A percentile compares a stretch with the other conserved stretches of the same genome.
Evolutionary conservation across 2,797 vertebrate genomes (phyloP).

Genomic region (Fundulus diaphanus): DNA sequence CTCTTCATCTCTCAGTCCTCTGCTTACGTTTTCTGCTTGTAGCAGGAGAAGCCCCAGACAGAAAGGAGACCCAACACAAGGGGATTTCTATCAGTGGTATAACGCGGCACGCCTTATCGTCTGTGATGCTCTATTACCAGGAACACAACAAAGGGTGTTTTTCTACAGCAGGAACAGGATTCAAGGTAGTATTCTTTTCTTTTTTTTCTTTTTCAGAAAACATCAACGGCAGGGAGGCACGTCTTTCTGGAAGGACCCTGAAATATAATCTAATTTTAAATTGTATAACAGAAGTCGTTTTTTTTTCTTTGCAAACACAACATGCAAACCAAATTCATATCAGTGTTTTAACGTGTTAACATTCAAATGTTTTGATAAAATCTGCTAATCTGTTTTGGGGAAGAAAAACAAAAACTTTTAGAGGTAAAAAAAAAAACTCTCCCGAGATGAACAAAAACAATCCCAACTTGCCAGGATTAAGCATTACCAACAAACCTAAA

Average conservation of each 20-base stretch:
- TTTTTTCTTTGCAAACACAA: neutral
- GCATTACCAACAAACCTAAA: neutral
- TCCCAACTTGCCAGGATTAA: neutral
- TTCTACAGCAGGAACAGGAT: neutral
- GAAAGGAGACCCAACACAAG: conserved; percentile 17
- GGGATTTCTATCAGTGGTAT: conserved; percentile 38
- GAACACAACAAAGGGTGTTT: conserved; percentile 30
- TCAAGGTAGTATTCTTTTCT: neutral
- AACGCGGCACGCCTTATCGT: conserved; percentile 10
- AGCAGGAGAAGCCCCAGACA: conserved; percentile 15
- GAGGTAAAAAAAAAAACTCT: neutral
- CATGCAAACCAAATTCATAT: neutral
- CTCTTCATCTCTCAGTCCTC: conserved; percentile 21
- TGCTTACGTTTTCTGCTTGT: conserved; percentile 22
- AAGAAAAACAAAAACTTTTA: neutral
- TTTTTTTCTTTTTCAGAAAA: neutral
- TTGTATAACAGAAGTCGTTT: neutral
- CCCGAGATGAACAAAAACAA: neutral
- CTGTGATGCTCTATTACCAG: conserved; percentile 24
- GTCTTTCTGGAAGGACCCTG: neutral
- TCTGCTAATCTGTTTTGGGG: neutral
- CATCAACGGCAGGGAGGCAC: neutral
- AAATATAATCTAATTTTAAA: neutral
- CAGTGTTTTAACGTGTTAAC: neutral
- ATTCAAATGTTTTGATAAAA: neutral